phyloP scores from a whole-genome alignment of 2,888 invertebrate species.

The Neoascia interrupta region DNA sequence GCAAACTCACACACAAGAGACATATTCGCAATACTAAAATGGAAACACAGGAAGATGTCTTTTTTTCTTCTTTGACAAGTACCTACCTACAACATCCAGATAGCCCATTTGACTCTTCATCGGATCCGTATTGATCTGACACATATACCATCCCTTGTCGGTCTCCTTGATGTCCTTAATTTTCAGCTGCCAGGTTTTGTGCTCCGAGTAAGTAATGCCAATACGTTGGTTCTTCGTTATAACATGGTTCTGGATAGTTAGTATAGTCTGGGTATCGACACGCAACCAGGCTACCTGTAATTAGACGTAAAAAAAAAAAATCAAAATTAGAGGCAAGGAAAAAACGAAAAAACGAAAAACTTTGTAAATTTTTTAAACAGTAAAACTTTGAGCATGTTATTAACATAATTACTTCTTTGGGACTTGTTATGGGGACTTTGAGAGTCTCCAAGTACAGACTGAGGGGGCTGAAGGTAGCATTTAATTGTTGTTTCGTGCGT shows the following conservation, averaged over 20 bases:
- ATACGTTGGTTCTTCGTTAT: slow-evolving; percentile 94
- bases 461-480: not conserved
- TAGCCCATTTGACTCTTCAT: slow-evolving; percentile 88
- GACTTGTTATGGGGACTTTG: not conserved
- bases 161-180: slow-evolving; percentile 88
- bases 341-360: slow-evolving; percentile 46
- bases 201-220: slow-evolving; percentile 88
- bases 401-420: slow-evolving; percentile 68
- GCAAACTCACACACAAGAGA: too few species aligned
- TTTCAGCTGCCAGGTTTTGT: slow-evolving; percentile 90
- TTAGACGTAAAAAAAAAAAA: slow-evolving; percentile 43
- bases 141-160: slow-evolving; percentile 88
- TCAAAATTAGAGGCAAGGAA: slow-evolving; percentile 32
- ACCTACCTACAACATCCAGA: slow-evolving; percentile 94
- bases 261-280: slow-evolving; percentile 91
- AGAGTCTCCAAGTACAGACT: too few species aligned
- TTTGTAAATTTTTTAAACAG: slow-evolving; percentile 44
- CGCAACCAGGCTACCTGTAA: slow-evolving; percentile 79
- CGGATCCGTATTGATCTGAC: slow-evolving; percentile 80
- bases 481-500: slow-evolving; percentile 27
- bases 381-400: slow-evolving; percentile 54
- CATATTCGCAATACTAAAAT: too few species aligned
- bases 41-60: not conserved
- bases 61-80: slow-evolving; percentile 61
- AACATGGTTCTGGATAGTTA: slow-evolving; percentile 92